A percentile compares a stretch with the other conserved stretches of the same genome.
Evolutionary conservation across 2,888 invertebrate genomes (phyloP).

Genomic region (Eupelmus urozonus): DNA sequence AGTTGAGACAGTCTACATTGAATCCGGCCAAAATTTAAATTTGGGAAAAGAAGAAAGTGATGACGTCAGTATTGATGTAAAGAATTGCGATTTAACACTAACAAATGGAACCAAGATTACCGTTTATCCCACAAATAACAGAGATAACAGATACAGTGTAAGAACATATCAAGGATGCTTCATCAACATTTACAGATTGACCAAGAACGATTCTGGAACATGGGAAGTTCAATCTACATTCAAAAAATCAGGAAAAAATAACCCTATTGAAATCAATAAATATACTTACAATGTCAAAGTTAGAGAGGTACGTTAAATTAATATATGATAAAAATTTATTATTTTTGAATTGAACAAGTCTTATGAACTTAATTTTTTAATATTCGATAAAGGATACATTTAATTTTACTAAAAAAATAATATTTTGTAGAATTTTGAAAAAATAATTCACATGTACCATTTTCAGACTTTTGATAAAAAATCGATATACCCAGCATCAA

Average conservation of each 20-base stretch:
- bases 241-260: background rate
- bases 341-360: background rate
- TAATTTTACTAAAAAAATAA: too few species aligned
- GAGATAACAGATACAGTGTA: background rate
- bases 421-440: too few species aligned
- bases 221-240: conserved; percentile 26
- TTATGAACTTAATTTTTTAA: too few species aligned
- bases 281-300: conserved; percentile 45
- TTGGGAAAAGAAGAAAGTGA: background rate
- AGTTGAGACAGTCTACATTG: conserved; percentile 21
- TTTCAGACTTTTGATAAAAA: conserved; percentile 29
- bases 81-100: conserved; percentile 17
- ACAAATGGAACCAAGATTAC: conserved; percentile 16
- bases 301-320: conserved; percentile 31
- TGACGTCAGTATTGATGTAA: too few species aligned
- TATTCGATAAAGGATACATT: too few species aligned
- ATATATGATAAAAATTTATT: background rate
- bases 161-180: conserved; percentile 3
- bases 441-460: too few species aligned
- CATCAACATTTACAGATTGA: background rate
- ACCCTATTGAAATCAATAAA: background rate
- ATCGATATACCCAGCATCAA: background rate
- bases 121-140: conserved; percentile 5
- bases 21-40: background rate
- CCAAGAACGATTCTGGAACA: conserved; percentile 27